Evolutionary conservation across 2,797 vertebrate genomes (phyloP).

Genomic region (Danio jaintianensis): DNA sequence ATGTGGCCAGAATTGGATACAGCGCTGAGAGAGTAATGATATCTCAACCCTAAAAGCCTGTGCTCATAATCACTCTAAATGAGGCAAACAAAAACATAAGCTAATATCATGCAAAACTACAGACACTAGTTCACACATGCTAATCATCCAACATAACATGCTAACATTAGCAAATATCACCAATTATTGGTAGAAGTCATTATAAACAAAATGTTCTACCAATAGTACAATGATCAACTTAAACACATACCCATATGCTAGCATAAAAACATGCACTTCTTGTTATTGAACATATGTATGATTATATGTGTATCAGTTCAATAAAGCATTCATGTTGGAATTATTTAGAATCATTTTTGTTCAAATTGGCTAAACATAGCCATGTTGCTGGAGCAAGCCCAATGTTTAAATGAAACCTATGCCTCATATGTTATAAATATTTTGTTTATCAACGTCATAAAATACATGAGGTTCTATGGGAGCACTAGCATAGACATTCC

Average conservation of each 20-base stretch:
- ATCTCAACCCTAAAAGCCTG: slow-evolving; percentile 27
- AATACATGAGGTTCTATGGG: background rate
- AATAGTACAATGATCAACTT: background rate
- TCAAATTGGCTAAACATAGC: background rate
- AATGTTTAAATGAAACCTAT: background rate
- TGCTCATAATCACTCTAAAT: slow-evolving; percentile 23
- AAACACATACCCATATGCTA: background rate
- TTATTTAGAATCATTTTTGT: background rate
- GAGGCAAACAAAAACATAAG: background rate
- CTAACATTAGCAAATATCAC: background rate
- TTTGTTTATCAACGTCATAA: background rate
- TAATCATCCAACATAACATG: slow-evolving; percentile 5
- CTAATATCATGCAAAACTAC: slow-evolving; percentile 3
- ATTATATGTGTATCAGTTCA: background rate
- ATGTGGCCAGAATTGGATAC: background rate
- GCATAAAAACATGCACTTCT: background rate
- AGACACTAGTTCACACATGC: background rate
- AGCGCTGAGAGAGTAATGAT: slow-evolving; percentile 20
- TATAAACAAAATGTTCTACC: background rate
- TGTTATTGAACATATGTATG: background rate
- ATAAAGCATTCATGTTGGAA: background rate
- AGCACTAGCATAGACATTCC: background rate
- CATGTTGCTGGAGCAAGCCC: background rate
- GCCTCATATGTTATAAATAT: background rate
- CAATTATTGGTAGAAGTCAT: background rate